These are phyloP conservation scores for Hypomesus transpacificus DNA, from an alignment of 2,113 vertebrate species.

Conservation along the genomic window DNA sequence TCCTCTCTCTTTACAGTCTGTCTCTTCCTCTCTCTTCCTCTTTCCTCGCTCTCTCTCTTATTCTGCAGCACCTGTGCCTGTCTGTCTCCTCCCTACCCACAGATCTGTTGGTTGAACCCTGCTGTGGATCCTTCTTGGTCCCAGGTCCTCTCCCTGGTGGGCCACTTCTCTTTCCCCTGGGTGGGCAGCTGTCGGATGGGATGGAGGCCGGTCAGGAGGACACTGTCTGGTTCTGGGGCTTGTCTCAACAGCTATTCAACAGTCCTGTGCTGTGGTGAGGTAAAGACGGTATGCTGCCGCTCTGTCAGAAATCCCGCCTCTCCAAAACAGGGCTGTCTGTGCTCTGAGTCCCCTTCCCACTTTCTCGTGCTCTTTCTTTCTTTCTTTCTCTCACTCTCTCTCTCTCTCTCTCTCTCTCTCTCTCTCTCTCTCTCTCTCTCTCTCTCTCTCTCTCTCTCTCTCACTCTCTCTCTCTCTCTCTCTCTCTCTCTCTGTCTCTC, in stretches of 20 bases:
- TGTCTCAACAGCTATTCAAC: not conserved
- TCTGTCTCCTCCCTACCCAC: slow-evolving; percentile 32
- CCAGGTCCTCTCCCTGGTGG: slow-evolving; percentile 28
- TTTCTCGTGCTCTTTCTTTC: slow-evolving; percentile 1
- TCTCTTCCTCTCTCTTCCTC: slow-evolving; percentile 24
- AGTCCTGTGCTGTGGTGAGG: not conserved
- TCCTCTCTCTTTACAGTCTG: slow-evolving; percentile 15
- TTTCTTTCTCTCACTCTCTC: slow-evolving; percentile 3
- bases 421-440: slow-evolving; percentile 2
- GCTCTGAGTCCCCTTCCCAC: not conserved
- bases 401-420: slow-evolving; percentile 18
- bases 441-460: slow-evolving; percentile 1
- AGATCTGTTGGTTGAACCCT: slow-evolving; percentile 25
- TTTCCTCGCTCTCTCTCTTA: slow-evolving; percentile 8
- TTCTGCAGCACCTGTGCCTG: slow-evolving; percentile 70
- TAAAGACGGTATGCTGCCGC: slow-evolving; percentile 3
- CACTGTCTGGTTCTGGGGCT: slow-evolving; percentile 27
- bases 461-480: not conserved
- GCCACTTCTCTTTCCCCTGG: not conserved
- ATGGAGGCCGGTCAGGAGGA: not conserved
- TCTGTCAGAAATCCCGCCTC: slow-evolving; percentile 13
- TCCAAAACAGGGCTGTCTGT: slow-evolving; percentile 30
- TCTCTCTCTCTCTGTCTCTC: slow-evolving; percentile 24
- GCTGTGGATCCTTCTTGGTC: slow-evolving; percentile 34
- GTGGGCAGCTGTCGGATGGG: slow-evolving; percentile 15